Conservation (phyloP, 2,797 vertebrate species). For the Loris lydekkerianus region DNA sequence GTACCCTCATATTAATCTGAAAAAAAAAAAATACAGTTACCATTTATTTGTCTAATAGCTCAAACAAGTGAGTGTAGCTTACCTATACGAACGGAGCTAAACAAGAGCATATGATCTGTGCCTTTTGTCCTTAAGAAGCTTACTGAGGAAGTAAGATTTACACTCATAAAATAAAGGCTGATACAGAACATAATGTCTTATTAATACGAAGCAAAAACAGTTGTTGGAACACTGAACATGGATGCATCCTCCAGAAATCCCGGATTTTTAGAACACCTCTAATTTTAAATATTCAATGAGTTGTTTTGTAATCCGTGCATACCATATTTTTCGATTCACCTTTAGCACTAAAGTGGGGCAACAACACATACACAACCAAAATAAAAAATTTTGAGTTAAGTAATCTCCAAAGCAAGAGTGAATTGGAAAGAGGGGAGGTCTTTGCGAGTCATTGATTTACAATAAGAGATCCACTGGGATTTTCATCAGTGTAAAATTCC, state of each 20-base stretch:
- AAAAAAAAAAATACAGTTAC: background rate
- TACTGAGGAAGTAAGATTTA: background rate
- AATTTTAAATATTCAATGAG: slow-evolving; percentile 5
- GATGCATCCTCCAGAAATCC: background rate
- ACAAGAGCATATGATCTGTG: background rate
- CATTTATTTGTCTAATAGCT: slow-evolving; percentile 17
- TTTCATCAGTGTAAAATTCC: background rate
- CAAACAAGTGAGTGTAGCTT: slow-evolving; percentile 3
- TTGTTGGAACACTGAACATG: background rate
- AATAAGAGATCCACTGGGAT: background rate
- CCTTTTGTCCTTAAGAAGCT: slow-evolving; percentile 54
- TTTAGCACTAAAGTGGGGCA: background rate
- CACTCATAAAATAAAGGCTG: background rate
- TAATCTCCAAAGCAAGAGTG: slow-evolving; percentile 23
- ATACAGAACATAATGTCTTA: background rate
- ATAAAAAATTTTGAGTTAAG: background rate
- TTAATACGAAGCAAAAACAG: background rate
- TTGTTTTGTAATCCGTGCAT: background rate
- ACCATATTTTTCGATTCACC: background rate
- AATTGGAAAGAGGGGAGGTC: slow-evolving; percentile 9
- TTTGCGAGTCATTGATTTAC: slow-evolving; percentile 35
- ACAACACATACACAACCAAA: background rate
- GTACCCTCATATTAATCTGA: too few relatives aligned
- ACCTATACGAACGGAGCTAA: background rate
- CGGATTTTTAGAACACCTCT: background rate